phyloP scores from a whole-genome alignment of 2,888 invertebrate genomes.

The Caenorhabditis auriculariae region DNA sequence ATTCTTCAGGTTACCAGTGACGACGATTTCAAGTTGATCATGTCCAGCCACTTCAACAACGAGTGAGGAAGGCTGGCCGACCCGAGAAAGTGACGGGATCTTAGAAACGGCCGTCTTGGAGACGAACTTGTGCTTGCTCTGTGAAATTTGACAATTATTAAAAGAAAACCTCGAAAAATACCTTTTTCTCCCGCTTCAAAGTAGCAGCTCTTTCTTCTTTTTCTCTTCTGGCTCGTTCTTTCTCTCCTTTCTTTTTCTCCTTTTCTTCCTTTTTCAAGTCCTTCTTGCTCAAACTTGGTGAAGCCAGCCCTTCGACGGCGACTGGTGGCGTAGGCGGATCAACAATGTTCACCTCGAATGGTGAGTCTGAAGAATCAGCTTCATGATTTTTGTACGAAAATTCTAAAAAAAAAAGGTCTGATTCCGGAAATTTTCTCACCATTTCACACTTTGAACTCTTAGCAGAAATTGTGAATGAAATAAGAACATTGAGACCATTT shows the following conservation, averaged over 20 bases:
- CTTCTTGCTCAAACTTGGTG: constrained; percentile 39
- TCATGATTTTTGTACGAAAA: no score
- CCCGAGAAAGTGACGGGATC: constrained; percentile 55
- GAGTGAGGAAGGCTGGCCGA: constrained; percentile 55
- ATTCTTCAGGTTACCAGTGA: constrained; percentile 42
- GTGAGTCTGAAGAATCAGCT: constrained; percentile 73
- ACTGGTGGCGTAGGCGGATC: constrained; percentile 63
- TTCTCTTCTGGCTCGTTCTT: constrained; percentile 53
- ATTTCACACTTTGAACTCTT: no score
- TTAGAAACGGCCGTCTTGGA: constrained; percentile 50
- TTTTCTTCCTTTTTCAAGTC: constrained; percentile 43
- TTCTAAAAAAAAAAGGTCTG: no score
- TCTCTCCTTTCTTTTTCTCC: constrained; percentile 48
- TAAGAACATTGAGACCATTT: no score
- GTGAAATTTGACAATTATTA: no score
- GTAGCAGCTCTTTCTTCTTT: constrained; percentile 52
- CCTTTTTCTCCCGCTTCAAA: constrained; percentile 43
- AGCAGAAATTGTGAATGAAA: no score
- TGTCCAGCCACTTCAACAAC: constrained; percentile 47
- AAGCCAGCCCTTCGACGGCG: constrained; percentile 14
- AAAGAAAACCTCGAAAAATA: no score
- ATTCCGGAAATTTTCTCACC: no score
- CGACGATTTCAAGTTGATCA: constrained; percentile 50
- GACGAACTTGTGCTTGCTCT: constrained; percentile 38
- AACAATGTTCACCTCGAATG: constrained; percentile 72